These are phyloP conservation scores for Sciurus vulgaris DNA, from an alignment of 2,797 vertebrate species.

Conservation along the genomic window DNA sequence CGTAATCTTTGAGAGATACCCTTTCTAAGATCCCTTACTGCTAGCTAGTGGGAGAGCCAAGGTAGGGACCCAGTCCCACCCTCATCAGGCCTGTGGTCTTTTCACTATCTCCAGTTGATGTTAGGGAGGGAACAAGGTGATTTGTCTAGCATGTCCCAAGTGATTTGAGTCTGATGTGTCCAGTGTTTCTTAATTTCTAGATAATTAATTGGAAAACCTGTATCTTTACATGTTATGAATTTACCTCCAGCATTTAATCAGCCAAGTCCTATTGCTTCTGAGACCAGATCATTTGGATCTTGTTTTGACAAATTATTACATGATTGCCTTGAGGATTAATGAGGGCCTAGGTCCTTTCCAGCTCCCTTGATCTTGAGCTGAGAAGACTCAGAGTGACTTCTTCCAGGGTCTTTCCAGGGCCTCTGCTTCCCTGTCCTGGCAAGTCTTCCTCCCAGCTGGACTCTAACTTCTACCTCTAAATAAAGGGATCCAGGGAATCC, in stretches of 20 bases:
- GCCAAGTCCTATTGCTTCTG: background rate
- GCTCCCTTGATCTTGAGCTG: background rate
- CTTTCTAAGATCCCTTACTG: background rate
- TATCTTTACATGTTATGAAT: slow-evolving; percentile 26
- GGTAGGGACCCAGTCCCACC: background rate
- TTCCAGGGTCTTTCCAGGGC: background rate
- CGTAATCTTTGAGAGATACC: background rate
- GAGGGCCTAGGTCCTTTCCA: background rate
- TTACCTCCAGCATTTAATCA: slow-evolving; percentile 32
- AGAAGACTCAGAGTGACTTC: background rate
- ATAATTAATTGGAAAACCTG: background rate
- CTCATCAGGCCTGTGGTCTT: background rate
- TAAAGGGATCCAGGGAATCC: background rate
- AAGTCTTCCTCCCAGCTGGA: background rate
- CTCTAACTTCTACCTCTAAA: background rate
- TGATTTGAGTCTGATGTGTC: background rate
- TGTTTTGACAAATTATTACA: background rate
- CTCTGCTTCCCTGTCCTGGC: background rate
- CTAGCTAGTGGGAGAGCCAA: background rate
- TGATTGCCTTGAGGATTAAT: background rate
- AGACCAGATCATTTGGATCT: background rate
- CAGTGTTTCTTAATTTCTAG: slow-evolving; percentile 17
- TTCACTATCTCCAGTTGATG: background rate
- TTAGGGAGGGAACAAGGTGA: background rate
- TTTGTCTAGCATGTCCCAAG: background rate